Base-by-base conservation (phyloP, 2,113 vertebrate genomes). In the Romanogobio albipinnatus region DNA sequence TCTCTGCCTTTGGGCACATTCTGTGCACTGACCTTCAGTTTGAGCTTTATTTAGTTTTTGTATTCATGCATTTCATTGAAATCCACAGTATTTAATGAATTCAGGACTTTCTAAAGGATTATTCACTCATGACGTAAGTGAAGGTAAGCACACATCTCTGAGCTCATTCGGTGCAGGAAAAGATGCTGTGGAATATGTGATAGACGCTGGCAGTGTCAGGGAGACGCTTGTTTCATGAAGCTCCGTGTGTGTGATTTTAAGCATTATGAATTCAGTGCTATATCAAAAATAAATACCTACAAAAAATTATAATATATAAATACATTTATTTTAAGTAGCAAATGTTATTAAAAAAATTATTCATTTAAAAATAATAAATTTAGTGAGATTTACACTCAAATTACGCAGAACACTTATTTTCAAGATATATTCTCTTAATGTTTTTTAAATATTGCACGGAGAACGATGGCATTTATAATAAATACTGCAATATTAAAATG, bases 161-260 rank as follows among this genome's bases (percentile, higher is more conserved):
- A 84, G 68, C 58, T 77, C 82, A 71, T 77, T 45, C 78, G 76
- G 29, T 13, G 33, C 24, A 24, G 64, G 36, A 76, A 49, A 66
- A 68, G 29, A 51, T 61, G 17, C 43, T 84, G 74, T 51, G 56
- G 59, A 81, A 68, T 70, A 26, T 26, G 58, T 47, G 47, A 43
- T 58, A 5, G 64, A 58, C 45, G 76, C 24, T 70, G 24, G 64
- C n/a, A 1, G 49, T 53, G 74, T 76, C 45, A 36, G 29, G 74
- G 49, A 56, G 9, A 76, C 9, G 7, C 2, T 78, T 43, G 33
- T 43, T 81, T 84, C 9, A 2, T 87, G 59, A 76, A 17, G 26
- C 33, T 64, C 29, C 39, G 68, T 56, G 5, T 66, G 59, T 73
- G 10, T 77, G 29, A 36, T 76, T 29, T 33, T 58, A 29, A 33